Percentiles rank a stretch among this genome's conserved stretches.
These are phyloP conservation scores for Asteroscopus sphinx DNA, from an alignment of 2,888 invertebrate species.

Conservation along the genomic window DNA sequence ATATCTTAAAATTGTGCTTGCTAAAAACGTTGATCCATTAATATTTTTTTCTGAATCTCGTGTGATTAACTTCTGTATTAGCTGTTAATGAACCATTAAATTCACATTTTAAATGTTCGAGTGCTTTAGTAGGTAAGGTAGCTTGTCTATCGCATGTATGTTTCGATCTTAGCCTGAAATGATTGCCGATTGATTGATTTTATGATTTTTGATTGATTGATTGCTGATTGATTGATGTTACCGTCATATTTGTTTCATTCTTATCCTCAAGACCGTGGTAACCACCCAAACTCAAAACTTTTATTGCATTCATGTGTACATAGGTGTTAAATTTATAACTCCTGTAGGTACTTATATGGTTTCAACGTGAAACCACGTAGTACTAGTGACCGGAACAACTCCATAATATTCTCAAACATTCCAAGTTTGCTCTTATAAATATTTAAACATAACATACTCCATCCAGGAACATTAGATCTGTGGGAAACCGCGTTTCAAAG, in stretches of 20 bases:
- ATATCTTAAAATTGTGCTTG: conserved; percentile 34
- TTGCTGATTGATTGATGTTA: too few relatives aligned
- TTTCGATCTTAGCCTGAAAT: too few relatives aligned
- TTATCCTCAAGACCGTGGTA: too few relatives aligned
- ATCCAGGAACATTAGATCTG: conserved; percentile 49
- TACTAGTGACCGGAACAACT: conserved; percentile 1
- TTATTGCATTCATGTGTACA: too few relatives aligned
- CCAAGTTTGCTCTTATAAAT: conserved; percentile 7
- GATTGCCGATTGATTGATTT: too few relatives aligned
- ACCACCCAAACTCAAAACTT: too few relatives aligned
- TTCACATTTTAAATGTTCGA: neutral
- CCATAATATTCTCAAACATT: conserved; percentile 16
- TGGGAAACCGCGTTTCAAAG: conserved; percentile 56
- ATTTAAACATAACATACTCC: conserved; percentile 10
- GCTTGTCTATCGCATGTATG: too few relatives aligned
- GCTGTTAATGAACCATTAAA: neutral
- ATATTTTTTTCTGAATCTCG: neutral
- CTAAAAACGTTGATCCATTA: conserved; percentile 17
- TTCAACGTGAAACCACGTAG: neutral
- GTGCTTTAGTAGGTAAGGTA: too few relatives aligned
- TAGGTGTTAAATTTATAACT: too few relatives aligned
- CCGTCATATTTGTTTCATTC: too few relatives aligned
- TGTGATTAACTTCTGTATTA: neutral
- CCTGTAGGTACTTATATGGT: too few relatives aligned
- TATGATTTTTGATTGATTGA: too few relatives aligned